Conservation (phyloP, 2,113 vertebrate species). For the Cephalophus harveyi region DNA sequence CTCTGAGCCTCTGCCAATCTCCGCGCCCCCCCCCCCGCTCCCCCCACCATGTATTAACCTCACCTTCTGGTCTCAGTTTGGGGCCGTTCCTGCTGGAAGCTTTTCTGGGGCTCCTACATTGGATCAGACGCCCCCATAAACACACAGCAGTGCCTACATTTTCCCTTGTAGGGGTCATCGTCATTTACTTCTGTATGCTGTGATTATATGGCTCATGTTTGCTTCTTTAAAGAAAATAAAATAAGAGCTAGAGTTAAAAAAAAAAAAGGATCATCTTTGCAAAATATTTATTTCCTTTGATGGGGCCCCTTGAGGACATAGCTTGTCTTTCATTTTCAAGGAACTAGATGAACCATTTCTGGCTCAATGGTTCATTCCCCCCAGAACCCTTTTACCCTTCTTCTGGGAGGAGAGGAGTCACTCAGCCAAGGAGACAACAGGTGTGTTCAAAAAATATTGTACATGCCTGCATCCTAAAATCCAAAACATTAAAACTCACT, state of each 20-base stretch:
- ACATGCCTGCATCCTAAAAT: background rate
- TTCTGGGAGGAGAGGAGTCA: background rate
- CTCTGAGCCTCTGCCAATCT: no score
- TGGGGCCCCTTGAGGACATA: background rate
- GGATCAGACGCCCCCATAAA: background rate
- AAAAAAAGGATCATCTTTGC: background rate
- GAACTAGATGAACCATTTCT: background rate
- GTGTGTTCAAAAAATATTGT: background rate
- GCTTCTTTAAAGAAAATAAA: background rate
- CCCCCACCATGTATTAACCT: background rate
- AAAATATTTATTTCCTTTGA: background rate
- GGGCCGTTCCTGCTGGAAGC: background rate
- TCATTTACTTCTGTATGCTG: background rate
- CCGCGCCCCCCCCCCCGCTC: accelerated
- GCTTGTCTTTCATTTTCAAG: background rate
- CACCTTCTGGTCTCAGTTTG: background rate
- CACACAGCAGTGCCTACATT: background rate
- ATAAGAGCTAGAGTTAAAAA: background rate
- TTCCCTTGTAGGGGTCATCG: background rate
- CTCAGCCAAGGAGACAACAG: background rate
- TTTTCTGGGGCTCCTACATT: background rate
- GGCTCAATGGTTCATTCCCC: background rate
- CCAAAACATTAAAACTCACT: background rate
- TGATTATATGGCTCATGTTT: background rate
- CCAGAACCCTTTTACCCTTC: background rate